A percentile compares a stretch with the other conserved stretches of the same genome.
phyloP scores from a whole-genome alignment of 2,113 vertebrate species.

The Sakesphorus luctuosus region DNA sequence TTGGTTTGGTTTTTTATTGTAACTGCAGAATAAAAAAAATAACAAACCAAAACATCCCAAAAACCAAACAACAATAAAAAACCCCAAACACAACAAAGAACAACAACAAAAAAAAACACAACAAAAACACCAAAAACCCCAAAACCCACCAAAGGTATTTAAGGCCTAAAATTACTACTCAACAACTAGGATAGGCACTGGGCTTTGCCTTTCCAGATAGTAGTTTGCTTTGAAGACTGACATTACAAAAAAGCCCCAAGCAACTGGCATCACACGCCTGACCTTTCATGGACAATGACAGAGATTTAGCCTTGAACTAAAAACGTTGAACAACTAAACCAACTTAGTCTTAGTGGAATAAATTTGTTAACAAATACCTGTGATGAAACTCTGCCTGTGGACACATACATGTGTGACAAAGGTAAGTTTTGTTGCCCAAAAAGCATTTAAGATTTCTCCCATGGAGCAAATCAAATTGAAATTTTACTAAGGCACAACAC shows the following conservation, averaged over 20 bases:
- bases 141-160: not conserved
- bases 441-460: not conserved
- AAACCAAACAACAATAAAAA: not conserved
- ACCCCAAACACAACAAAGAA: not conserved
- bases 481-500: not conserved
- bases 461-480: not conserved
- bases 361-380: not conserved
- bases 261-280: not conserved
- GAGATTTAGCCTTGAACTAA: not conserved
- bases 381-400: not conserved
- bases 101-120: too few species aligned
- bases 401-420: rapidly evolving
- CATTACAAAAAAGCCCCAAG: not conserved
- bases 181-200: not conserved
- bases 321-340: not conserved
- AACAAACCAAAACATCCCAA: not conserved
- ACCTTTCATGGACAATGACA: not conserved
- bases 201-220: not conserved
- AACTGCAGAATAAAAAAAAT: not conserved
- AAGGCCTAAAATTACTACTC: not conserved
- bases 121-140: not conserved
- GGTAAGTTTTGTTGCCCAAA: not conserved
- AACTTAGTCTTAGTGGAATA: not conserved
- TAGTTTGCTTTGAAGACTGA: not conserved
- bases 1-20: not conserved